Evolutionary conservation across 2,797 vertebrate species (phyloP).

Genomic region (Urocyon cinereoargenteus): DNA sequence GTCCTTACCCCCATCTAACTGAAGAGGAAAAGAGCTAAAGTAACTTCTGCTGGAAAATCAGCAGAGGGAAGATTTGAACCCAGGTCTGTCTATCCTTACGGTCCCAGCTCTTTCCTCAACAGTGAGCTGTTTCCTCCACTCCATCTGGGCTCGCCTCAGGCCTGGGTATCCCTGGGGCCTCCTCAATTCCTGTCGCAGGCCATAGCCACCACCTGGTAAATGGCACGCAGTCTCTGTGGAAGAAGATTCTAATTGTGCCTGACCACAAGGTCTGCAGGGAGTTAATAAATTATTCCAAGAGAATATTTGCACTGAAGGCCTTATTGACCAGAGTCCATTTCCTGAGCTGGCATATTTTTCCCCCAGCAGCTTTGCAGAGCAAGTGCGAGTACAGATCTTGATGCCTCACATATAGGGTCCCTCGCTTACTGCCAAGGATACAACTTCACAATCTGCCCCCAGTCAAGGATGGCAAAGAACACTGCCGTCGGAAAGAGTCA

Average conservation of each 20-base stretch:
- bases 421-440: not conserved
- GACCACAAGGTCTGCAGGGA: constrained; percentile 66
- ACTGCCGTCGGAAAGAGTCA: not conserved
- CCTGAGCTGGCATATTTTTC: constrained; percentile 6
- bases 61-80: not conserved
- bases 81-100: rapidly evolving
- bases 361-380: constrained; percentile 1
- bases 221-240: not conserved
- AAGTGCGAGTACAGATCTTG: not conserved
- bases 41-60: not conserved
- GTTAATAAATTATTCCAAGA: constrained; percentile 70
- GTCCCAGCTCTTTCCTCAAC: not conserved
- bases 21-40: not conserved
- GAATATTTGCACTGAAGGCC: constrained; percentile 45
- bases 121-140: not conserved
- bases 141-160: not conserved
- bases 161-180: not conserved
- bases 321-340: constrained; percentile 64
- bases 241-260: constrained; percentile 64
- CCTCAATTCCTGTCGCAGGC: not conserved
- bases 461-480: not conserved
- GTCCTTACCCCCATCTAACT: not conserved
- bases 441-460: not conserved
- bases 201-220: not conserved
- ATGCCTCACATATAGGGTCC: not conserved